phyloP scores from a whole-genome alignment of 2,888 invertebrate genomes.

The Carabus problematicus region DNA sequence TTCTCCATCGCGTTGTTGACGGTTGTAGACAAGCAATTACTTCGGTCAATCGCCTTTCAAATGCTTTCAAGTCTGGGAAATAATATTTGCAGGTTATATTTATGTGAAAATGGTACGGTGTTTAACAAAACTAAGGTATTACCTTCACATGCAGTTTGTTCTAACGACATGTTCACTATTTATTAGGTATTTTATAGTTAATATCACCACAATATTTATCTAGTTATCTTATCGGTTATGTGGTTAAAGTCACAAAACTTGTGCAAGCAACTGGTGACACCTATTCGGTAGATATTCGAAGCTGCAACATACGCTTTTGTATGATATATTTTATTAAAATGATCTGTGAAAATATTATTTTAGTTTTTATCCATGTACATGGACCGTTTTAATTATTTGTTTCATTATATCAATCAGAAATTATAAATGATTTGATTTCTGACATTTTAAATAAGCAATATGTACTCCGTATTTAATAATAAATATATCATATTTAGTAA shows the following conservation, averaged over 20 bases:
- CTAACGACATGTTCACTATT: conserved; percentile 71
- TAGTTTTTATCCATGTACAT: too few species aligned
- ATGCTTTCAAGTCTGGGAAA: conserved; percentile 92
- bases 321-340: too few species aligned
- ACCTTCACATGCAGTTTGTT: conserved; percentile 94
- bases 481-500: too few species aligned
- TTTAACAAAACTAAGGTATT: conserved; percentile 47
- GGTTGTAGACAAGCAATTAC: conserved; percentile 96
- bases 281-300: not conserved
- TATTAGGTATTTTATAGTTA: too few species aligned
- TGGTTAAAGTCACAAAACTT: conserved; percentile 20
- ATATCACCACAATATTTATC: not conserved
- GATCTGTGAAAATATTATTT: too few species aligned
- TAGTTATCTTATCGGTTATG: conserved; percentile 6
- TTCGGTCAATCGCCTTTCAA: conserved; percentile 95
- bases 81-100: conserved; percentile 49
- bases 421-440: too few species aligned
- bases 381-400: too few species aligned
- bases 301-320: too few species aligned
- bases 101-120: conserved; percentile 39
- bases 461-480: too few species aligned
- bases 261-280: conserved; percentile 24
- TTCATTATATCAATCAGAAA: too few species aligned
- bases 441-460: too few species aligned
- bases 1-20: conserved; percentile 93